Evolutionary conservation across 53 echinoderm and acorn worm species (phyloP).

Genomic region (Stichopus horrens): DNA sequence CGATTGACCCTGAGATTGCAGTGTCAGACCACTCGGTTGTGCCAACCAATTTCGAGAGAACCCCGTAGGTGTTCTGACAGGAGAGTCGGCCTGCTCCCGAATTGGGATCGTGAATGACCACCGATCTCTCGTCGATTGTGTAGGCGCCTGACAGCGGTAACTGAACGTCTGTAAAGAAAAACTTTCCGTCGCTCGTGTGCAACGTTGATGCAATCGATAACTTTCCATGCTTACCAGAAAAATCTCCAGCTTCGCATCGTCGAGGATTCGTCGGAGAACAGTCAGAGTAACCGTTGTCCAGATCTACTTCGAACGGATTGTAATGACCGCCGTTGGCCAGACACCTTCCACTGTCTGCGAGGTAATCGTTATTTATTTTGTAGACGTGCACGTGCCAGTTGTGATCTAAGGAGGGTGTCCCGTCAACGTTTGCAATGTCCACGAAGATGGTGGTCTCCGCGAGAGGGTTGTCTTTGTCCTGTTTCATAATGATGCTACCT

Average conservation of each 20-base stretch:
- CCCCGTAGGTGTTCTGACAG: conserved; percentile 71
- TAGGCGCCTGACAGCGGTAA: conserved; percentile 78
- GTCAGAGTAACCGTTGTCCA: conserved; percentile 60
- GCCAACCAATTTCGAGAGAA: conserved; percentile 41
- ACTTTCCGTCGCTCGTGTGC: conserved; percentile 64
- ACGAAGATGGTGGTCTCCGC: conserved; percentile 83
- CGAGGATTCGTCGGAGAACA: conserved; percentile 65
- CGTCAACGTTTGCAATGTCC: conserved; percentile 78
- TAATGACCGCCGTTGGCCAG: conserved; percentile 69
- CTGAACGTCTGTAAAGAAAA: conserved; percentile 84
- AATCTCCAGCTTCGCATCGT: conserved; percentile 88
- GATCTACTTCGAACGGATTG: conserved; percentile 76
- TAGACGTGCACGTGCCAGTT: conserved; percentile 90
- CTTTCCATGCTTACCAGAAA: conserved; percentile 72
- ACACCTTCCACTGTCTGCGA: conserved; percentile 61
- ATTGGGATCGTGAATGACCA: conserved; percentile 73
- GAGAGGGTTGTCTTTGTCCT: conserved; percentile 71
- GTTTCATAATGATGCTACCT: conserved; percentile 77
- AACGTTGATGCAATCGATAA: conserved; percentile 57
- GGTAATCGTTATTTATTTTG: conserved; percentile 63
- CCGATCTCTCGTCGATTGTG: conserved; percentile 58
- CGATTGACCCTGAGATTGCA: conserved; percentile 63
- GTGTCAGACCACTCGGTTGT: conserved; percentile 58
- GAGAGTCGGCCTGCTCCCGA: conserved; percentile 61
- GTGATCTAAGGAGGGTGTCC: conserved; percentile 63